phyloP scores from a whole-genome alignment of 2,888 invertebrate genomes.

The Drosophila formosana region DNA sequence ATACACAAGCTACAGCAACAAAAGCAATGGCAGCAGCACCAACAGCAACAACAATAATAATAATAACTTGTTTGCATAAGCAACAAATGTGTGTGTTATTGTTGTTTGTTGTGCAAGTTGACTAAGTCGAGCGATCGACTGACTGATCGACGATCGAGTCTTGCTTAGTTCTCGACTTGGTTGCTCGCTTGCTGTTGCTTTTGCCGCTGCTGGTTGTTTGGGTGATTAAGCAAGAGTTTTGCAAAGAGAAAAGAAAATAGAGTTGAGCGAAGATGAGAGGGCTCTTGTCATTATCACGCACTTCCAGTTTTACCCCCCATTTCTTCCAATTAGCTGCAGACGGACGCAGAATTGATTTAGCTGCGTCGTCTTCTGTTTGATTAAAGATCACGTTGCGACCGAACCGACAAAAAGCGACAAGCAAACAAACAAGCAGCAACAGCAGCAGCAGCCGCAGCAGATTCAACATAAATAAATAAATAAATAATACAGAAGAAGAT shows the following conservation, averaged over 20 bases:
- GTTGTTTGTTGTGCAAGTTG: conserved; percentile 48
- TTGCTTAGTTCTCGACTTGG: conserved; percentile 2
- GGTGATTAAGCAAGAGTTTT: conserved; percentile 50
- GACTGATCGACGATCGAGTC: conserved; percentile 4
- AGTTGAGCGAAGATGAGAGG: conserved; percentile 6
- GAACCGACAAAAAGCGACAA: conserved; percentile 31
- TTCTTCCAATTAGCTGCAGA: conserved; percentile 45
- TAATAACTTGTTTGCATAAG: conserved; percentile 73
- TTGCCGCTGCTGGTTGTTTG: conserved; percentile 26
- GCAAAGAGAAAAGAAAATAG: conserved; percentile 17
- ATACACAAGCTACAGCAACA: conserved; percentile 40
- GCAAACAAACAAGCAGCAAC: conserved; percentile 23
- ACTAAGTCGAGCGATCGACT: conserved; percentile 30
- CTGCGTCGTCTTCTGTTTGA: conserved; percentile 39
- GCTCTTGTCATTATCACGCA: conserved; percentile 26
- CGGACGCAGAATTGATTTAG: conserved; percentile 37
- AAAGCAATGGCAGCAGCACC: conserved; percentile 18
- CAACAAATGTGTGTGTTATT: conserved; percentile 52
- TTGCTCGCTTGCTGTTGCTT: too few relatives aligned
- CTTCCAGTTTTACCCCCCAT: conserved; percentile 25
- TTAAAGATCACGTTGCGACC: conserved; percentile 34
- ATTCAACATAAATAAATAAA: conserved; percentile 45
- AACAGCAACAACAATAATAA: conserved; percentile 34
- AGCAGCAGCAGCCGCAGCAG: conserved; percentile 16
- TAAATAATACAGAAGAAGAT: conserved; percentile 40